Evolutionary conservation across 2,888 invertebrate species (phyloP), one percentile per base, ranked within the genome.

Genomic region (Heliothis peltigera): DNA sequence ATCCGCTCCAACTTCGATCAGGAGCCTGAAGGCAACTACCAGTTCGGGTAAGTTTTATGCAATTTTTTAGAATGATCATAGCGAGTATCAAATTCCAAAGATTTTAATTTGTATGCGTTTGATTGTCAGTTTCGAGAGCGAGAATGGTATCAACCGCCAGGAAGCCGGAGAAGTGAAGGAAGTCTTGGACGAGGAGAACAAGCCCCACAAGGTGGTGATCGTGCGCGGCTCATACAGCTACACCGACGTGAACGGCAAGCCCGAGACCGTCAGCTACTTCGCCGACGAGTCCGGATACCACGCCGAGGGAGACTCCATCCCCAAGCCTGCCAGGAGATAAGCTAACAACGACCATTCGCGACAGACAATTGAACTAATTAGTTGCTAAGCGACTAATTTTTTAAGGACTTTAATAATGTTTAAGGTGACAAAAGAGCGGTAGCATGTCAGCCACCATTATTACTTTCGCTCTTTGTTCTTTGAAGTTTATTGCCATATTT

Each of bases 251-350:
- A 96, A 96, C 1, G 96, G 96, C 70, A 92, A 93, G 12, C 87
- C 89, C 3, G 95, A 95, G 73, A 83, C 86, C 28, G 72, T 96
- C 75, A 93, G 84, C 54, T 96, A 96, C 90, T 85, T 83, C 65
- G 96, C 96, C 52, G 96, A 97, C 76, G 96, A 96, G 87, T 95
- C 88, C 73, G 97, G 97, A 68, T 97, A 91, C 95, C 95, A 95
- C 71, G 95, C 96, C 1, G 94, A 95, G 51, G 96, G 96, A 48
- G 92, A 93, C 0, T 96, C 96, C 87, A 87, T 97, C 81, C 97
- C 97, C 55, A 95, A 96, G 51, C 87, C 55, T 91, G 59, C 75
- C 70, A 76, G 82, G 59, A 82, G 77, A 82, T 87, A 86, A 85
- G 61, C 68, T 58, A n/a, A 5, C 39, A 49, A 59, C 17, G 21